Evolutionary conservation across 2,888 invertebrate species (phyloP), one percentile per base, ranked within the genome.

Genomic region (Uloborus plumipes): DNA sequence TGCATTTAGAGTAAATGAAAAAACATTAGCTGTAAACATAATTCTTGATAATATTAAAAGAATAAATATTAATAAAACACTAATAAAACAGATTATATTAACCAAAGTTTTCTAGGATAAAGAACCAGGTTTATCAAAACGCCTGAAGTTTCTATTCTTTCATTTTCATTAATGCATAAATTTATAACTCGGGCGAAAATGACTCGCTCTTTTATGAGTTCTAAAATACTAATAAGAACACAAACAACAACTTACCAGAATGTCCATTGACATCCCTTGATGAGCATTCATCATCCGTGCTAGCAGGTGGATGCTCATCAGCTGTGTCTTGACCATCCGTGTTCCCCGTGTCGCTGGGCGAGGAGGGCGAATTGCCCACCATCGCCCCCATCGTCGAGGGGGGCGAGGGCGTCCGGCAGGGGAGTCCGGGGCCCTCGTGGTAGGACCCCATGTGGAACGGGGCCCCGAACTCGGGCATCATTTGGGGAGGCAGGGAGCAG

Each of bases 251-350:
- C 72, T 66, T 31, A 83, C 83, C 83, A 11, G 62, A 50, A 16
- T 61, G 80, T 47, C 67, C 62, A n/a, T 65, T 62, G 4, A 65
- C 58, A 39, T 79, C 79, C 22, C 75, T 73, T 0, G 84, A 66
- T 13, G 82, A 76, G 50, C 67, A 61, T 47, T 84, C 84, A 26
- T 84, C 84, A 18, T 84, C 84, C 0, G 84, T 84, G 58, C 77
- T 73, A 1, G 79, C 80, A 3, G 80, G 76, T 11, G 80, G 84
- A 39, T 77, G 74, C 26, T 84, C 84, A 26, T 84, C 84, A 3
- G 77, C 84, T 15, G 84, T 84, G n/a, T 84, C 84, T 51, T 77
- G 84, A 2, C 84, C 80, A 26, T 84, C 84, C 2, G 81, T 77
- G 55, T 80, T 84, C 7, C 77, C 83, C 4, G 84, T 70, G 22